Evolutionary conservation across 2,797 vertebrate genomes (phyloP), one percentile per base, ranked within the genome.

Genomic region (Anguilla obscura): DNA sequence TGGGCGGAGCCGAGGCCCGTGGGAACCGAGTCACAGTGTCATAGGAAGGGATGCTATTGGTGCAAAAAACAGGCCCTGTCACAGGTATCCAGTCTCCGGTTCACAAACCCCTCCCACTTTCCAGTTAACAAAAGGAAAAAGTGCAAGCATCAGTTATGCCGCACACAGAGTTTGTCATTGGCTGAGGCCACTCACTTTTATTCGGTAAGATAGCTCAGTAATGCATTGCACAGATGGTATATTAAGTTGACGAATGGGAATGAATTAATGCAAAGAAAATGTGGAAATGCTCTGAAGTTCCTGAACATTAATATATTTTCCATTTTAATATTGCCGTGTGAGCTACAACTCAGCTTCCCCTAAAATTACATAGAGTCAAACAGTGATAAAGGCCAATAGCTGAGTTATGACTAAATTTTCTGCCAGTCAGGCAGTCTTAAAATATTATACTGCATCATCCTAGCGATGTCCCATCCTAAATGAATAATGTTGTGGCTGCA

Each of bases 11-110:
- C 84, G 94, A 96, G 92, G 94, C 96, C 86, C 96, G 92, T 1
- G 96, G 96, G 91, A 96, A 96, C 93, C 96, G 95, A 94, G 94
- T 96, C 94, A 96, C 92, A 87, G 95, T 96, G 89, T 96, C 96
- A 94, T 95, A 96, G 88, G 95, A 92, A 63, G 95, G 95, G 91
- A 95, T 89, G 91, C 95, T 96, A 93, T 87, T 86, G 21, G 71
- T 90, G 91, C 14, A 16, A 90, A 86, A 85, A 60, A 86, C 50
- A 79, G 85, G n/a, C 74, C 82, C 86, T 36, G 50, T 69, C 45
- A 86, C 80, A 12, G 54, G 58, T 63, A 86, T 18, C 52, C 86
- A 84, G 79, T n/a, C 21, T 36, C 84, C 7, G 5, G 14, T 18
- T 10, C 50, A 88, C 24, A 76, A 82, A 87, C 54, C 85, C 10